A percentile compares a stretch with the other conserved stretches of the same genome.
Conservation (phyloP, 1,140 invertebrate species). For the Aphis craccivora region DNA sequence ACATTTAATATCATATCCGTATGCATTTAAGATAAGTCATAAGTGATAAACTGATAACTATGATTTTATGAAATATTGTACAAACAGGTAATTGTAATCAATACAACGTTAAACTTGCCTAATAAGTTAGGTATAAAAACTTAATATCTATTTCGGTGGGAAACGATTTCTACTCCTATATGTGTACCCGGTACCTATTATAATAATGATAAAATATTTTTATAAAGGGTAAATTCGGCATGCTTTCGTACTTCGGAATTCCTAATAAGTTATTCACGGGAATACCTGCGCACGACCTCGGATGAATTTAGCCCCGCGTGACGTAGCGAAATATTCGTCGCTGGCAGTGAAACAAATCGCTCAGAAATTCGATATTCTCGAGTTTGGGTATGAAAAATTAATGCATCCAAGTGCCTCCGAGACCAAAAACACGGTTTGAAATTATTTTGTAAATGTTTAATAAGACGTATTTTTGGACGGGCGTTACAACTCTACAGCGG, state of each 20-base stretch:
- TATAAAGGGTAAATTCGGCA: background rate
- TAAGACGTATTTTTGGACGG: constrained; percentile 5
- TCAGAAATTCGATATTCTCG: constrained; percentile 37
- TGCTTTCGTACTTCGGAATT: background rate
- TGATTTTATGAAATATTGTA: background rate
- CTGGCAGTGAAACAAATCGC: background rate
- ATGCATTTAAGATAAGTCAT: background rate
- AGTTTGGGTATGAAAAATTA: constrained; percentile 35
- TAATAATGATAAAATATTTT: background rate
- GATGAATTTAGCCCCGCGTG: background rate
- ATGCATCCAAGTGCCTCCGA: background rate
- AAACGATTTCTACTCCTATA: background rate
- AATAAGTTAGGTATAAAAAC: background rate
- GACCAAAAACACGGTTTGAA: background rate
- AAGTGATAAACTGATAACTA: background rate
- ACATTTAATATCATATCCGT: background rate
- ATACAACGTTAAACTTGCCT: background rate
- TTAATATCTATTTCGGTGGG: background rate
- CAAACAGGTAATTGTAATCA: background rate
- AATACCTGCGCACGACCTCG: background rate
- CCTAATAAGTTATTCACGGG: constrained; percentile 10
- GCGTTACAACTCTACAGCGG: background rate
- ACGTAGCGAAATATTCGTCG: background rate
- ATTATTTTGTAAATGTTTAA: constrained; percentile 49
- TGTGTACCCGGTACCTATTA: background rate